A percentile compares a stretch with the other conserved stretches of the same genome.
Conservation (phyloP, 2,113 vertebrate genomes). For the Dromiciops gliroides region DNA sequence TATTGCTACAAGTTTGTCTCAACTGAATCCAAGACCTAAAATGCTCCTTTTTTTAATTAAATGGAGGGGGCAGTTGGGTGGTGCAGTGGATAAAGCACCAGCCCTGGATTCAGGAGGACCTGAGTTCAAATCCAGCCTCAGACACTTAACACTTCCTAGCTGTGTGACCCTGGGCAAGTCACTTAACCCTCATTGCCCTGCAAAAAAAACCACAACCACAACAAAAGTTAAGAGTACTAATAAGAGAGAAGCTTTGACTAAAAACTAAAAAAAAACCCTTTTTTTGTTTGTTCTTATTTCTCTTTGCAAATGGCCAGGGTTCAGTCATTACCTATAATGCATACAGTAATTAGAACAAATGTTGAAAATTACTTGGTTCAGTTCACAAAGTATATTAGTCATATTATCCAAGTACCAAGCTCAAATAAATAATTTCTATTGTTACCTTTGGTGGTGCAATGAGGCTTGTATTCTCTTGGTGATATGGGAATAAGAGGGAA, state of each 20-base stretch:
- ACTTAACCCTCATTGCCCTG: too few species aligned
- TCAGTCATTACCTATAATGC: neutral
- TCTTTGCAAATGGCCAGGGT: neutral
- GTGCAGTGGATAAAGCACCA: too few species aligned
- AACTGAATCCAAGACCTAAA: constrained; percentile 29
- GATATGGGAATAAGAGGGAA: neutral
- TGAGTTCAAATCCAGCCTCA: too few species aligned
- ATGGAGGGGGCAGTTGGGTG: too few species aligned
- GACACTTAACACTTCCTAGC: too few species aligned
- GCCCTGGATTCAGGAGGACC: too few species aligned
- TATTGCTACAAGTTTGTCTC: neutral
- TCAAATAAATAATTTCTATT: neutral
- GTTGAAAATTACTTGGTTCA: neutral
- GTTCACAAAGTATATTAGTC: neutral
- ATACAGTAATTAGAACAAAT: neutral
- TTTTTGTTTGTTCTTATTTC: neutral
- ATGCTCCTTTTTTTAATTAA: constrained; percentile 15
- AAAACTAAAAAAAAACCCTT: neutral
- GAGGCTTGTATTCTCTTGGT: neutral
- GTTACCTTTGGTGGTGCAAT: neutral
- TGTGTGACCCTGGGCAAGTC: too few species aligned
- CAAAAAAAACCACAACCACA: too few species aligned
- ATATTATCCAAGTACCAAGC: neutral
- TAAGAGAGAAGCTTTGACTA: neutral
- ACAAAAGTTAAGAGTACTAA: too few species aligned